phyloP scores from a whole-genome alignment of 2,888 invertebrate genomes.

The Sepiola atlantica region DNA sequence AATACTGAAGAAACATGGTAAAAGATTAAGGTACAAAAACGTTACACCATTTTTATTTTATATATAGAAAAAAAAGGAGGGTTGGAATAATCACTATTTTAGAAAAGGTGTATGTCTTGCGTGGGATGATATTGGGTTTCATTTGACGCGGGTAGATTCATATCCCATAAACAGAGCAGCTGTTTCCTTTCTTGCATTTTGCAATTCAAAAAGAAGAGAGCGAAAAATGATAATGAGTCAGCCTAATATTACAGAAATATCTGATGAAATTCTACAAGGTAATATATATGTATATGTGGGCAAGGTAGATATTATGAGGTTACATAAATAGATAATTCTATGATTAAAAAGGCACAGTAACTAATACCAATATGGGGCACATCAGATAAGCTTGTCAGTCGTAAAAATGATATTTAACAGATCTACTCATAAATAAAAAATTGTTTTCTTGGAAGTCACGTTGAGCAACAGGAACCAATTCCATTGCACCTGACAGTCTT shows the following conservation, averaged over 20 bases:
- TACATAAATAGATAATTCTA: not conserved
- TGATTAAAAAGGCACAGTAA: not conserved
- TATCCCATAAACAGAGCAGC: not conserved
- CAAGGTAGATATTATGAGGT: not conserved
- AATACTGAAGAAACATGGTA: too few relatives aligned
- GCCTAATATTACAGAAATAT: too few relatives aligned
- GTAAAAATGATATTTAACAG: not conserved
- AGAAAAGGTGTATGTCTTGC: not conserved
- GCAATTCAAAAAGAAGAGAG: not conserved
- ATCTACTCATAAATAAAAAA: not conserved
- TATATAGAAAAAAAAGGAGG: not conserved
- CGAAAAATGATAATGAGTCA: too few relatives aligned
- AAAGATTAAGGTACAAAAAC: too few relatives aligned
- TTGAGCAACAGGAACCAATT: not conserved
- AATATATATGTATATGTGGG: too few relatives aligned
- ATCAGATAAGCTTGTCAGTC: not conserved
- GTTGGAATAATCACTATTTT: not conserved
- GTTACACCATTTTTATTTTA: too few relatives aligned
- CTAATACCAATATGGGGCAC: not conserved
- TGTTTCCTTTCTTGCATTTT: not conserved
- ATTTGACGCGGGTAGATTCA: not conserved
- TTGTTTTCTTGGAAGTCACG: not conserved
- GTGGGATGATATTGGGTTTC: not conserved
- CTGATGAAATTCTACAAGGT: too few relatives aligned
- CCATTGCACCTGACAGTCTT: not conserved